Percentiles rank a stretch among this genome's conserved stretches.
Conservation (phyloP, 2,888 invertebrate genomes). For the Tetranychus piercei region DNA sequence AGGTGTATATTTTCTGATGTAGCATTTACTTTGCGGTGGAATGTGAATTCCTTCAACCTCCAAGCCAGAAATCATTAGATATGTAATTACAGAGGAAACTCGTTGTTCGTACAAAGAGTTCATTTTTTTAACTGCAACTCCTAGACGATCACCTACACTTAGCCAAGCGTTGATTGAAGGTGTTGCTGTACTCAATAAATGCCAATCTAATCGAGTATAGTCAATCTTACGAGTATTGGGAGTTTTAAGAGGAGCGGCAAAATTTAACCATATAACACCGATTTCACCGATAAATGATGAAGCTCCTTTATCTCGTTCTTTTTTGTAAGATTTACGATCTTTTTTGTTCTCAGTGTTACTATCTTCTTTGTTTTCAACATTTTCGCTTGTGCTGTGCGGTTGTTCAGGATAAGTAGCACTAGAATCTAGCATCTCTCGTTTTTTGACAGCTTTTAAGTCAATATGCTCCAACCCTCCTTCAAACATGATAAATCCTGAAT, state of each 20-base stretch:
- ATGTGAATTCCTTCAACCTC: conserved; percentile 68
- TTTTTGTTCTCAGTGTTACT: not conserved
- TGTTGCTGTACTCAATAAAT: conserved; percentile 78
- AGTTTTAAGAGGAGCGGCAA: conserved; percentile 84
- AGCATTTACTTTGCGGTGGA: conserved; percentile 64
- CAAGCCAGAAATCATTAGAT: conserved; percentile 80
- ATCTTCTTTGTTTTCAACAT: not conserved
- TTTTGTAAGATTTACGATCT: not conserved
- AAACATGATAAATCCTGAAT: conserved; percentile 83
- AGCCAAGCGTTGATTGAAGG: conserved; percentile 96
- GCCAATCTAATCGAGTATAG: conserved; percentile 87
- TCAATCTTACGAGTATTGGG: conserved; percentile 85
- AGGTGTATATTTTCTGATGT: conserved; percentile 52
- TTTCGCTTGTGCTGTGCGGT: not conserved
- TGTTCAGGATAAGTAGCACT: not conserved
- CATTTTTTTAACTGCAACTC: conserved; percentile 61
- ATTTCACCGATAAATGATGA: conserved; percentile 70
- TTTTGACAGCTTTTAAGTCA: conserved; percentile 47
- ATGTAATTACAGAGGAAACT: conserved; percentile 57
- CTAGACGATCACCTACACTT: conserved; percentile 78
- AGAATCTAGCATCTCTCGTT: not conserved
- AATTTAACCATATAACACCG: conserved; percentile 85
- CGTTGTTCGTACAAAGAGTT: conserved; percentile 46
- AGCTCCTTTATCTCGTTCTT: conserved; percentile 25
- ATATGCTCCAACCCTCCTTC: conserved; percentile 86